A percentile compares a stretch with the other conserved stretches of the same genome.
phyloP scores from a whole-genome alignment of 1,140 invertebrate species.

The Ylistrum balloti region DNA sequence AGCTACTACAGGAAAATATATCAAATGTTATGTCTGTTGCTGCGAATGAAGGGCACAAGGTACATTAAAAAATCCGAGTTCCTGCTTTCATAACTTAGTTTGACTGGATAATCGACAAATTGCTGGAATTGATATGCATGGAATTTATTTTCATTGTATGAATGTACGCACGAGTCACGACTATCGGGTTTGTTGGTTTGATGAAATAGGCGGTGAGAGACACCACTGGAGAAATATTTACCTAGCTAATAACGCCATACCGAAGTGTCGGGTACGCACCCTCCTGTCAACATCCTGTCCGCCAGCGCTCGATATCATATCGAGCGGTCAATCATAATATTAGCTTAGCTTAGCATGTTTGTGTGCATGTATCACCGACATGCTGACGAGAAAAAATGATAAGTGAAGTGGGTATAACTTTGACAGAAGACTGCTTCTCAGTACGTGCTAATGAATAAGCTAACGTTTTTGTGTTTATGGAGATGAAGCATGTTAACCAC shows the following conservation, averaged over 20 bases:
- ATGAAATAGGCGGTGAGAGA: background rate
- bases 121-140: background rate
- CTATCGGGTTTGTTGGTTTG: background rate
- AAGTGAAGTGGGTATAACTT: background rate
- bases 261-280: background rate
- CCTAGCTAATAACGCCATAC: background rate
- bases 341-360: background rate
- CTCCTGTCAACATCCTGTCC: background rate
- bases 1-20: too few relatives aligned
- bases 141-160: background rate
- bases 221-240: slow-evolving; percentile 4
- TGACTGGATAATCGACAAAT: too few relatives aligned
- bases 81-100: too few relatives aligned
- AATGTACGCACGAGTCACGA: background rate
- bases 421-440: background rate
- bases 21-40: too few relatives aligned
- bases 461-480: background rate
- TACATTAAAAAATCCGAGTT: too few relatives aligned
- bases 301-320: background rate
- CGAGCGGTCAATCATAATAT: background rate
- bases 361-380: background rate
- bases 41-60: too few relatives aligned
- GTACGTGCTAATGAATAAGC: background rate
- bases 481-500: background rate
- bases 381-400: background rate